phyloP scores from a whole-genome alignment of 2,888 invertebrate species.

The Atherix ibis region DNA sequence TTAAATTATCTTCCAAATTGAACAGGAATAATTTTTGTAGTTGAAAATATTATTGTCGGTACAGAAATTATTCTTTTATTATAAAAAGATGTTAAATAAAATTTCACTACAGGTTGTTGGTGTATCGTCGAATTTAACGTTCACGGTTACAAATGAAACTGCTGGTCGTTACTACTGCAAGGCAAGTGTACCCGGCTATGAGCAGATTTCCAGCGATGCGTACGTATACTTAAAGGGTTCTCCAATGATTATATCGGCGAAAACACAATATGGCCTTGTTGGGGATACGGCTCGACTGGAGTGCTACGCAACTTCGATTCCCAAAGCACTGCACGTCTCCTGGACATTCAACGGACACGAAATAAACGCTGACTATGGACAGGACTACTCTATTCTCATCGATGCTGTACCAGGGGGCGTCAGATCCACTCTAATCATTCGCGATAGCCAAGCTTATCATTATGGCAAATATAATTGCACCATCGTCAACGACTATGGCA shows the following conservation, averaged over 20 bases:
- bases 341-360: conserved; percentile 80
- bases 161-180: conserved; percentile 81
- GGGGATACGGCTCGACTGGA: conserved; percentile 72
- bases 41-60: too few species aligned
- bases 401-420: conserved; percentile 62
- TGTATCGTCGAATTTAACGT: conserved; percentile 59
- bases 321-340: conserved; percentile 68
- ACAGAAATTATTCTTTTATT: too few species aligned
- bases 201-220: conserved; percentile 67
- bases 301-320: conserved; percentile 79
- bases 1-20: too few species aligned
- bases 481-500: conserved; percentile 79
- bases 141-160: conserved; percentile 61
- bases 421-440: conserved; percentile 76
- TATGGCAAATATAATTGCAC: conserved; percentile 91
- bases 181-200: conserved; percentile 73
- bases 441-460: conserved; percentile 71
- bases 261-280: conserved; percentile 66
- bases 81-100: too few species aligned
- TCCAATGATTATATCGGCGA: conserved; percentile 64
- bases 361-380: conserved; percentile 54
- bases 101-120: conserved; percentile 56
- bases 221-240: conserved; percentile 66
- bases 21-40: too few species aligned
- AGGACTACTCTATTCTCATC: conserved; percentile 59